Conservation (phyloP, 2,797 vertebrate genomes). For the Fratercula arctica region DNA sequence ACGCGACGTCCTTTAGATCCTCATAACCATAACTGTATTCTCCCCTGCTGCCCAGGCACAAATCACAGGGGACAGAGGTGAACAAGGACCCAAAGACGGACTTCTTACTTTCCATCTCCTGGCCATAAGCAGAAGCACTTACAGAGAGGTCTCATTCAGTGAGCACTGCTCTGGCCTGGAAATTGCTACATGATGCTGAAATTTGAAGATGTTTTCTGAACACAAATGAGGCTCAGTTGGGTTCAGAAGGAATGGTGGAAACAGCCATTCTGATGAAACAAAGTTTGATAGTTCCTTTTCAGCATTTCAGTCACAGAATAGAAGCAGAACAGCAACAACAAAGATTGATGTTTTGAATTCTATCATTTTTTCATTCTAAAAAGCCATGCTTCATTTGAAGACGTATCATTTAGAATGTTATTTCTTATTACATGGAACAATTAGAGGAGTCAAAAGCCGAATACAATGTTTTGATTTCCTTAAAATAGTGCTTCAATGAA, state of each 20-base stretch:
- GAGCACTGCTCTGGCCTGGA: not conserved
- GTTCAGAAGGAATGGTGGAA: not conserved
- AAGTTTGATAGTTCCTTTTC: not conserved
- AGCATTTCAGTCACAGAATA: not conserved
- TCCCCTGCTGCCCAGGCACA: not conserved
- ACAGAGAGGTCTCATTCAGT: not conserved
- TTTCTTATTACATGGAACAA: constrained; percentile 32
- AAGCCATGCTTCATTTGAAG: not conserved
- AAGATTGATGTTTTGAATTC: not conserved
- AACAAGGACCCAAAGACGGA: not conserved
- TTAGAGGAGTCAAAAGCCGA: not conserved
- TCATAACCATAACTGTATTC: not conserved
- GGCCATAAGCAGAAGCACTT: not conserved
- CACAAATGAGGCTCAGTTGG: not conserved
- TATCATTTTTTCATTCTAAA: not conserved
- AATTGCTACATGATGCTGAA: not conserved
- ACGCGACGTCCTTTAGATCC: not conserved
- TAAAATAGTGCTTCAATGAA: constrained; percentile 26
- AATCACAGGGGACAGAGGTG: not conserved
- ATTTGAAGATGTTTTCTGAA: not conserved
- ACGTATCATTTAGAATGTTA: not conserved
- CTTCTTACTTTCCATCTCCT: not conserved
- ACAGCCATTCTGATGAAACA: not conserved
- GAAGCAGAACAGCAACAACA: not conserved
- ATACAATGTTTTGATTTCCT: constrained; percentile 47